Conservation (phyloP, 2,888 invertebrate genomes). For the Ormyrus rosae region DNA sequence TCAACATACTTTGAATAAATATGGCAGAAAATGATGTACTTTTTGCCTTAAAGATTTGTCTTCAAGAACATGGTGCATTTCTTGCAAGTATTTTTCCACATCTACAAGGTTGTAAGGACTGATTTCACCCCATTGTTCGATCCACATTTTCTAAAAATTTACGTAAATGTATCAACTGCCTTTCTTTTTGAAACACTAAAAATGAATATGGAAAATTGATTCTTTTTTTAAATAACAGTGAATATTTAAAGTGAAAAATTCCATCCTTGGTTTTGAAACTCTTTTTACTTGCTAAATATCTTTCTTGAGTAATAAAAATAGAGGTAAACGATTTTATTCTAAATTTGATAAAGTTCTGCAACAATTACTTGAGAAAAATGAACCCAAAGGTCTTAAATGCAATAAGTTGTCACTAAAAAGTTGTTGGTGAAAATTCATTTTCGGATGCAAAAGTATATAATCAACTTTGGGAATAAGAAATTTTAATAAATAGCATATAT, state of each 20-base stretch:
- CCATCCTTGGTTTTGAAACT: neutral
- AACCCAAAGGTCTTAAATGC: no score
- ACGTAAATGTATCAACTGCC: no score
- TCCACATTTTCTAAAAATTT: slow-evolving; percentile 83
- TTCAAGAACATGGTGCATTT: slow-evolving; percentile 89
- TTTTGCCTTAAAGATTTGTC: slow-evolving; percentile 85
- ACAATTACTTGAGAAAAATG: no score
- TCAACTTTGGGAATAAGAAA: no score
- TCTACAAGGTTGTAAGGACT: slow-evolving; percentile 89
- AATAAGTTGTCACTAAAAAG: no score
- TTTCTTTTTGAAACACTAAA: no score
- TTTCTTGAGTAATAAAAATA: no score
- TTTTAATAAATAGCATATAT: slow-evolving; percentile 45
- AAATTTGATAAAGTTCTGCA: no score
- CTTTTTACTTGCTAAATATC: slow-evolving; percentile 1
- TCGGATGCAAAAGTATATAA: no score
- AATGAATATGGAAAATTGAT: no score
- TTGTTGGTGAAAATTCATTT: no score
- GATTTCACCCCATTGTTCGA: slow-evolving; percentile 89
- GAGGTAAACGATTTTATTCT: no score
- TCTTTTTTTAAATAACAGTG: slow-evolving; percentile 19
- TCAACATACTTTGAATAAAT: slow-evolving; percentile 84
- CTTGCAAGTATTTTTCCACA: slow-evolving; percentile 87
- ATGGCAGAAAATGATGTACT: slow-evolving; percentile 87
- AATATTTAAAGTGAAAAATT: neutral